Evolutionary conservation across 2,113 vertebrate genomes (phyloP).

Genomic region (Microcebus tavaratra): DNA sequence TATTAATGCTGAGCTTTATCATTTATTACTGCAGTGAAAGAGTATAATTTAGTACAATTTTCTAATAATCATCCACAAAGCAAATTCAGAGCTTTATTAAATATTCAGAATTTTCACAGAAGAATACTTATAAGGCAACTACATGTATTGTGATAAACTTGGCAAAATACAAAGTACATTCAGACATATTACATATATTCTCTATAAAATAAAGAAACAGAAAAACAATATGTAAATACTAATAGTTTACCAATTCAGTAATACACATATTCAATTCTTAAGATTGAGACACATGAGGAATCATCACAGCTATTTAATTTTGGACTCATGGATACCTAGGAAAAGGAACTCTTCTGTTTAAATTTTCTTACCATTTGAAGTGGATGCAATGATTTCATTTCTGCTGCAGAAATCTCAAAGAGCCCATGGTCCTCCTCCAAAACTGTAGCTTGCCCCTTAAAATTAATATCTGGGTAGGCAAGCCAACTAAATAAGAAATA

Average conservation of each 20-base stretch:
- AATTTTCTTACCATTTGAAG: constrained; percentile 88
- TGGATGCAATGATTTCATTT: constrained; percentile 88
- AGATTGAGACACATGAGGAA: neutral
- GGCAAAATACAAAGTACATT: constrained; percentile 11
- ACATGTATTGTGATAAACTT: neutral
- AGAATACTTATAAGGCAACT: neutral
- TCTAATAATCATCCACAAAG: constrained; percentile 15
- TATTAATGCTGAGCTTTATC: constrained; percentile 11
- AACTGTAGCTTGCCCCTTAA: constrained; percentile 86
- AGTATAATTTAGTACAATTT: constrained; percentile 41
- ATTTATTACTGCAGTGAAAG: neutral
- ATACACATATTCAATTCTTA: neutral
- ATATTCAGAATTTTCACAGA: constrained; percentile 30
- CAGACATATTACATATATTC: neutral
- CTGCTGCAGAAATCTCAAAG: constrained; percentile 82
- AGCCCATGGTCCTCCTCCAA: constrained; percentile 83
- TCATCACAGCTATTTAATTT: neutral
- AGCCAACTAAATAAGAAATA: constrained; percentile 87
- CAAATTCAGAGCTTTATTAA: constrained; percentile 21
- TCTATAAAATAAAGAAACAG: neutral
- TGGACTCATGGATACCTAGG: neutral
- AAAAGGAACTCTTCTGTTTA: neutral
- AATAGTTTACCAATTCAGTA: neutral
- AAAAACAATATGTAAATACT: neutral
- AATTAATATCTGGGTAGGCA: constrained; percentile 88